A percentile compares a stretch with the other conserved stretches of the same genome.
Conservation (phyloP, 1,140 invertebrate genomes). For the Lethrus apterus region DNA sequence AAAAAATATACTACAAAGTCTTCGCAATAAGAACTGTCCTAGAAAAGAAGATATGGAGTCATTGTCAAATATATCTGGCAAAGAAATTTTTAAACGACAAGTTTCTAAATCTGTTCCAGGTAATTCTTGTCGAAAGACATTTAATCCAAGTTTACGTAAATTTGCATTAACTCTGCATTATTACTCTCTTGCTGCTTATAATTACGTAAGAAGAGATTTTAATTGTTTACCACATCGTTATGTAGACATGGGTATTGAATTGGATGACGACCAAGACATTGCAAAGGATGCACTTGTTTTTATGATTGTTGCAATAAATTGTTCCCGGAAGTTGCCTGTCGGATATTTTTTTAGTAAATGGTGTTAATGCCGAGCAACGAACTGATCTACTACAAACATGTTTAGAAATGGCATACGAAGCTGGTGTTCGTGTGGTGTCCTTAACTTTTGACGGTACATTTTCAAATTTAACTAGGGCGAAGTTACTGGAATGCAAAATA, state of each 20-base stretch:
- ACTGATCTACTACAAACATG: slow-evolving; percentile 27
- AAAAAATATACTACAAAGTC: too few species aligned
- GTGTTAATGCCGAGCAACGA: slow-evolving; percentile 22
- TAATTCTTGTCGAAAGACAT: too few species aligned
- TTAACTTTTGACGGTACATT: slow-evolving; percentile 16
- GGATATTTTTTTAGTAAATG: slow-evolving; percentile 28
- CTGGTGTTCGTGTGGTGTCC: slow-evolving; percentile 21
- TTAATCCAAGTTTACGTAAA: too few species aligned
- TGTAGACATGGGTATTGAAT: neutral
- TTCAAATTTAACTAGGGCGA: slow-evolving; percentile 16
- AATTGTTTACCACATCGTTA: too few species aligned
- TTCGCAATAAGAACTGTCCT: too few species aligned
- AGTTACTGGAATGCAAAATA: slow-evolving; percentile 29
- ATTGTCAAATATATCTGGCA: too few species aligned
- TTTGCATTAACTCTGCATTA: too few species aligned
- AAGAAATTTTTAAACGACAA: too few species aligned
- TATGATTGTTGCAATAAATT: slow-evolving; percentile 28
- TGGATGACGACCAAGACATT: slow-evolving; percentile 3
- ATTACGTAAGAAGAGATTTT: too few species aligned
- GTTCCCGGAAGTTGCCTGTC: slow-evolving; percentile 32
- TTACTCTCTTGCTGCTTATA: too few species aligned
- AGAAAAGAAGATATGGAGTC: too few species aligned
- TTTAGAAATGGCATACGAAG: slow-evolving; percentile 23
- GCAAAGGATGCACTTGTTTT: slow-evolving; percentile 34
- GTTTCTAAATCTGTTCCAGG: too few species aligned